Percentiles rank a stretch among this genome's conserved stretches.
Evolutionary conservation across 2,113 vertebrate species (phyloP).

Genomic region (Eleginops maclovinus): DNA sequence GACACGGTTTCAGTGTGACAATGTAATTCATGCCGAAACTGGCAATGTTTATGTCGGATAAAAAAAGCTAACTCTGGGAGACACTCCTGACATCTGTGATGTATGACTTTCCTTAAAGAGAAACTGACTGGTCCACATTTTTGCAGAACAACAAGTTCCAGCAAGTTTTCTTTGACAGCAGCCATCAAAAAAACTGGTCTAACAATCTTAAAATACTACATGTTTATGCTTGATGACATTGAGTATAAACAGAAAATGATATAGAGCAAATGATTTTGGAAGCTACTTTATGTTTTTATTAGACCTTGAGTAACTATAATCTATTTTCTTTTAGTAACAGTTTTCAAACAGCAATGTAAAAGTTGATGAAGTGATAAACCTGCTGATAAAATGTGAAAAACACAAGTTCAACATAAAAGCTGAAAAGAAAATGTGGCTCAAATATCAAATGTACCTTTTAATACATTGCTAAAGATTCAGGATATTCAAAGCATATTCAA

Average conservation of each 20-base stretch:
- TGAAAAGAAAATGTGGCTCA: no score
- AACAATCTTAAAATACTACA: neutral
- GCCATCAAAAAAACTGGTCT: no score
- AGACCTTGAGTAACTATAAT: neutral
- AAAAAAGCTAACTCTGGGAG: neutral
- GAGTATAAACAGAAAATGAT: neutral
- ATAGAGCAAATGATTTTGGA: neutral
- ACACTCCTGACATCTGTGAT: neutral
- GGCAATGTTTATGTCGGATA: accelerated
- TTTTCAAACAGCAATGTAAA: no score
- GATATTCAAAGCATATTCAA: neutral
- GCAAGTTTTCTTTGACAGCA: neutral
- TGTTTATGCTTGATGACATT: neutral
- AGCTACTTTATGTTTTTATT: neutral
- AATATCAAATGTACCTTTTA: no score
- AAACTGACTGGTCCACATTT: neutral
- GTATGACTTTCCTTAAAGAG: neutral
- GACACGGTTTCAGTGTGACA: slow-evolving; percentile 12
- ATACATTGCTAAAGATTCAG: no score
- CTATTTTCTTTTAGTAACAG: neutral
- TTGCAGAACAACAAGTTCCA: neutral
- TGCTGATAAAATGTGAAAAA: no score
- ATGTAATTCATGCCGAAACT: neutral
- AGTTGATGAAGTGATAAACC: no score
- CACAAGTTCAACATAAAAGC: no score